phyloP scores from a whole-genome alignment of 2,888 invertebrate genomes.

The Caenorhabditis wallacei region DNA sequence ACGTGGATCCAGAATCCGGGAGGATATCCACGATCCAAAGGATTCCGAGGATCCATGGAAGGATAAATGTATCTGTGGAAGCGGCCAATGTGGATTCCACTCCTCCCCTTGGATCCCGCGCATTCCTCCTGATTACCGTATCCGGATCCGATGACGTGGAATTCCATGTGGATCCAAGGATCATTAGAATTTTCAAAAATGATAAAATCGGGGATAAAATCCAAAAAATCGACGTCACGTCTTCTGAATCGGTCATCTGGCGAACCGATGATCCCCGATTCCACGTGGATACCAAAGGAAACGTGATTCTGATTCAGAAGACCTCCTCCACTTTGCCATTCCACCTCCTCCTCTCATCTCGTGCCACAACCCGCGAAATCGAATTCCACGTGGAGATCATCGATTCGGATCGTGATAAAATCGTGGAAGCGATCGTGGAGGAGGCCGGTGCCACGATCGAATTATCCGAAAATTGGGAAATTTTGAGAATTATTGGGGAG shows the following conservation, averaged over 20 bases:
- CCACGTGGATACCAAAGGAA: constrained; percentile 29
- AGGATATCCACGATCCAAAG: constrained; percentile 20
- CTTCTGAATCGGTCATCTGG: constrained; percentile 41
- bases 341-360: constrained; percentile 3
- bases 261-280: constrained; percentile 37
- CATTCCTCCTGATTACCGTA: constrained; percentile 39
- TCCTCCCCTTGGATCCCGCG: constrained; percentile 14
- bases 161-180: constrained; percentile 17
- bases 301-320: constrained; percentile 18
- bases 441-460: not conserved
- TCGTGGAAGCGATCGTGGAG: constrained; percentile 4
- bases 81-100: constrained; percentile 45
- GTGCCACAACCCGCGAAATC: constrained; percentile 3
- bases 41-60: constrained; percentile 15
- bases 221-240: constrained; percentile 31
- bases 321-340: not conserved
- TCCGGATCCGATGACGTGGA: not conserved
- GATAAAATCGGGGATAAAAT: constrained; percentile 36
- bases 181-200: constrained; percentile 38
- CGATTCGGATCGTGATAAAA: constrained; percentile 34
- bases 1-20: constrained; percentile 37
- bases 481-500: constrained; percentile 28
- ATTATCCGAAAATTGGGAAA: constrained; percentile 14
- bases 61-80: constrained; percentile 47
- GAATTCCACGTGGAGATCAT: constrained; percentile 19